Evolutionary conservation across 2,797 vertebrate species (phyloP).

Genomic region (Intellagama lesueurii): DNA sequence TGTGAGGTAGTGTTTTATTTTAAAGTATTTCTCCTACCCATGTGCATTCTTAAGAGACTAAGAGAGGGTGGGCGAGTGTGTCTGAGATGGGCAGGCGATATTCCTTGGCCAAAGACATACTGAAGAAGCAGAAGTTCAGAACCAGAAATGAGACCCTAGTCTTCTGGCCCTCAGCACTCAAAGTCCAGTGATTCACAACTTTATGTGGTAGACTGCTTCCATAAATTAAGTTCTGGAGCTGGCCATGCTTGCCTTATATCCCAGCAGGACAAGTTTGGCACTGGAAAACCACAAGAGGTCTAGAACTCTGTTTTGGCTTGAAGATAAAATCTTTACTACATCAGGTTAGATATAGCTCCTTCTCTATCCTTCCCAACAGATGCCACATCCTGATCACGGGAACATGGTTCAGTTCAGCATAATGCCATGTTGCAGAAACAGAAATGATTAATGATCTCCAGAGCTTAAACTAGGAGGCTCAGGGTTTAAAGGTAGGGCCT

Average conservation of each 20-base stretch:
- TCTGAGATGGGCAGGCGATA: constrained; percentile 13
- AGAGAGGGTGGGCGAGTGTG: neutral
- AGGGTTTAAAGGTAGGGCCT: neutral
- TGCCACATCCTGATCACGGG: neutral
- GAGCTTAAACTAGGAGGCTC: neutral
- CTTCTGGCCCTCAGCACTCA: neutral
- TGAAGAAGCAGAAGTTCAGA: neutral
- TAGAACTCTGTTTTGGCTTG: neutral
- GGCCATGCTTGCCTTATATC: neutral
- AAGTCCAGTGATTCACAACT: neutral
- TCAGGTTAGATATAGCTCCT: neutral
- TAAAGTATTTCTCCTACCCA: neutral
- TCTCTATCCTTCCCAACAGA: neutral
- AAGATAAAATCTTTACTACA: neutral
- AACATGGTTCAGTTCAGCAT: neutral
- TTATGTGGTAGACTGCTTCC: neutral
- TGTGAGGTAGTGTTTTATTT: constrained; percentile 57
- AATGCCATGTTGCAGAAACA: neutral
- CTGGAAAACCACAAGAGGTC: neutral
- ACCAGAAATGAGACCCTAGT: neutral
- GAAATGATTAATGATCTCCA: neutral
- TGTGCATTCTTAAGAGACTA: rapidly evolving
- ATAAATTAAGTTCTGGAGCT: neutral
- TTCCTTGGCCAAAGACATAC: constrained; percentile 2
- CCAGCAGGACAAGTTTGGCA: neutral